phyloP scores from a whole-genome alignment of 2,888 invertebrate genomes.

The Eumerus sabulonum region DNA sequence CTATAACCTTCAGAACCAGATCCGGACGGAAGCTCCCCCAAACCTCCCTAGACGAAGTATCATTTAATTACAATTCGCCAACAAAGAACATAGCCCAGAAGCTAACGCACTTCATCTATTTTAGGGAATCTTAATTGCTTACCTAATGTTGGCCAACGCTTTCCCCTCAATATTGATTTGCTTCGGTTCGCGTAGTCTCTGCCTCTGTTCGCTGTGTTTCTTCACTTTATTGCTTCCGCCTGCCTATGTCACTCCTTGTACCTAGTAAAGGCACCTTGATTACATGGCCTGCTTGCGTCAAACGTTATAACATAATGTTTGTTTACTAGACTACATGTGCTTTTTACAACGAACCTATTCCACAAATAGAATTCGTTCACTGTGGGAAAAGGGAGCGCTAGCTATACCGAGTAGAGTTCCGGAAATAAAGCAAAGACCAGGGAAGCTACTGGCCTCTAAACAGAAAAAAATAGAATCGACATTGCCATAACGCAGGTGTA shows the following conservation, averaged over 20 bases:
- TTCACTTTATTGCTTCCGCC: too few relatives aligned
- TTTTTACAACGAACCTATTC: slow-evolving; percentile 23
- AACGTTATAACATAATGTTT: slow-evolving; percentile 26
- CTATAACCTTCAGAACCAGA: too few relatives aligned
- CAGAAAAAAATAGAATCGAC: too few relatives aligned
- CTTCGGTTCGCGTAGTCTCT: background rate
- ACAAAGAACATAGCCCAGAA: too few relatives aligned
- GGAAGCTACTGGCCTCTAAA: too few relatives aligned
- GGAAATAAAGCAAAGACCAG: too few relatives aligned
- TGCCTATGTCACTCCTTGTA: slow-evolving; percentile 20
- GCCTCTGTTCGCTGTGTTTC: background rate
- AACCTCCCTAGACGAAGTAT: too few relatives aligned
- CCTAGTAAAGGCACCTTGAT: slow-evolving; percentile 50
- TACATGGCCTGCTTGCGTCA: slow-evolving; percentile 42
- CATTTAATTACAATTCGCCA: too few relatives aligned
- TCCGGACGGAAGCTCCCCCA: too few relatives aligned
- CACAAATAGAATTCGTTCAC: slow-evolving; percentile 44
- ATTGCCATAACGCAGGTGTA: too few relatives aligned
- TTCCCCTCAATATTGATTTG: slow-evolving; percentile 41
- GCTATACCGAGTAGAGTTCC: too few relatives aligned
- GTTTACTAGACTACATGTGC: slow-evolving; percentile 35
- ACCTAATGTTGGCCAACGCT: slow-evolving; percentile 39
- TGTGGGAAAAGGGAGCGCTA: too few relatives aligned
- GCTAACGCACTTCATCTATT: slow-evolving; percentile 17
- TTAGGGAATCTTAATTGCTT: slow-evolving; percentile 1